Base-by-base conservation (phyloP, 1,140 invertebrate species). In the Wiebesia pumilae region DNA sequence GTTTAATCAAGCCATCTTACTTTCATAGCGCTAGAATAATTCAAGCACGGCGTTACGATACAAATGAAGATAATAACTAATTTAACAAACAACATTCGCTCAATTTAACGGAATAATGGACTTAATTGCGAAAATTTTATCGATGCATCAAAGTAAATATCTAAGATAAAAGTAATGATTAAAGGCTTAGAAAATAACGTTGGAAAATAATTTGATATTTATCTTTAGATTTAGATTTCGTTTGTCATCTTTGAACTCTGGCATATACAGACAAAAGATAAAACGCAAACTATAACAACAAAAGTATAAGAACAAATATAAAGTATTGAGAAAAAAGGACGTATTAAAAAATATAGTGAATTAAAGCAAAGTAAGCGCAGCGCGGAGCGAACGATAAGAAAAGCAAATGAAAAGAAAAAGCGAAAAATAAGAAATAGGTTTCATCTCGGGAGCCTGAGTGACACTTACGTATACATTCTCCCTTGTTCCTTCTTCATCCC, bases 401-500 rank as follows among this genome's bases (percentile, higher is more conserved):
- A 14, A 38, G 1, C 1, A 3, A 1, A 38, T 33, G 69, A 6
- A 81, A 83, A 82, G 83, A 87, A 85, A 87, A 84, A 79, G 85
- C 78, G 85, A 89, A 84, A 82, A 73, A 87, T 38, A 33, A 33
- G 69, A 67, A 81, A 85, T 88, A 89, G n/a, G 88, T 89, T 89
- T 87, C 86, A 89, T 88, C 88, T 88, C 87, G 88, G 86, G 85
- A 89, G 88, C 87, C 86, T 85, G 83, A 86, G 86, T 87, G 83
- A 86, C 87, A 88, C 85, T 88, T 89, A 81, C 54, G 69, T 16
- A 89, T 89, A 87, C 87, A 86, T 84, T 75, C 47, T 77, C 30
- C 40, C 38, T 86, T 80, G 84, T 87, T 89, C 89, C 86, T 83
- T 88, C 89, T 90, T 88, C 85, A 88, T 89, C 88, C 87, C 87